Evolutionary conservation across 2,888 invertebrate species (phyloP), one percentile per base, ranked within the genome.

Genomic region (Sarcophaga carnaria): DNA sequence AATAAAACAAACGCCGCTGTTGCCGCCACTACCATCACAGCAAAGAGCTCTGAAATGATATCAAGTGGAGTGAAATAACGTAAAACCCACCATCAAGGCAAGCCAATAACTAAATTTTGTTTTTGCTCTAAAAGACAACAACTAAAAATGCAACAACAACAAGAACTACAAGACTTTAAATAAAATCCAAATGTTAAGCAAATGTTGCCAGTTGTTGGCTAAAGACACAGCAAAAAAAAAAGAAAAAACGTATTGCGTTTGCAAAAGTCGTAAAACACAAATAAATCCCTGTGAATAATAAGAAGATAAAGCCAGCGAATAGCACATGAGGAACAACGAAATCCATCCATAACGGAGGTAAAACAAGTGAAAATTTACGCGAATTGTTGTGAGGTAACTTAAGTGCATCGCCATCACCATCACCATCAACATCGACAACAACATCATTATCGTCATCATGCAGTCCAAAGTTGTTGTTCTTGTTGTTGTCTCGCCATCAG

Each of bases 281-380:
- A 78, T 74, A 76, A 71, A 70, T 87, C 78, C 74, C 69, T 20
- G 45, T 70, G 70, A 45, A 63, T 37, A 81, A 81, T 45, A 74
- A 54, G 17, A 54, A 54, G 17, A 54, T 54, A 5, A 71, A 47
- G 27, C 64, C n/a, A 11, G 10, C 12, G n/a, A 71, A 59, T n/a
- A 10, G 6, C 71, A 59, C 47, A 75, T 14, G 20, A 10, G 37
- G 64, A 75, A 67, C 49, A 64, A 49, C 72, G 78, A 81, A 54
- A 87, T 78, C 70, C 77, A 83, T 80, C 78, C 75, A 72, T 72
- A 81, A 87, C 84, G 63, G 81, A 87, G 84, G 71, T 82, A 87
- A 80, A 87, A 87, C 87, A 87, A 87, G 84, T 87, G 84, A 82
- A 87, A 81, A 84, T 84, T 81, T 81, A 84, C 87, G 78, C 81